These are phyloP conservation scores for Myotis findleyi DNA, from an alignment of 2,797 vertebrate species.

Conservation along the genomic window DNA sequence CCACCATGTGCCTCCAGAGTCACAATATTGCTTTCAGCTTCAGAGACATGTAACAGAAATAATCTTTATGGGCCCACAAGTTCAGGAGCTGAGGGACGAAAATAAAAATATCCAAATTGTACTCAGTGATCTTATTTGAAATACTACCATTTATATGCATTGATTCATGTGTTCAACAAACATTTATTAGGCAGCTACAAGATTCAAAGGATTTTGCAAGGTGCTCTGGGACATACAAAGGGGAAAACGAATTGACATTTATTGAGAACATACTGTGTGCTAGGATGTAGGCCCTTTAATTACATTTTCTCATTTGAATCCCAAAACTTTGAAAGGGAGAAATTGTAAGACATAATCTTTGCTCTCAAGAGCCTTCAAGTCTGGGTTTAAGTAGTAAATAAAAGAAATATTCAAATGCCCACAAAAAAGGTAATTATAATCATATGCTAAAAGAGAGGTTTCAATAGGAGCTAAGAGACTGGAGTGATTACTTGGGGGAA, in stretches of 20 bases:
- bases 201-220: conserved; percentile 39
- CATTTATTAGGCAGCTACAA: conserved; percentile 58
- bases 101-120: conserved; percentile 48
- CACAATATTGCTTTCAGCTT: background rate
- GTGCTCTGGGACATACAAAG: conserved; percentile 1
- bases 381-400: conserved; percentile 65
- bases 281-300: conserved; percentile 9
- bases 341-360: conserved; percentile 61
- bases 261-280: conserved; percentile 60
- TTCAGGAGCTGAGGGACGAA: conserved; percentile 43
- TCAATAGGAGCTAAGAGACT: conserved; percentile 49
- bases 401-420: conserved; percentile 59
- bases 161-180: conserved; percentile 51
- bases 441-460: conserved; percentile 51
- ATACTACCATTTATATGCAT: background rate
- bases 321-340: conserved; percentile 54
- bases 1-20: background rate
- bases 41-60: conserved; percentile 12
- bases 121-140: conserved; percentile 57
- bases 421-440: conserved; percentile 66
- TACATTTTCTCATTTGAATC: conserved; percentile 65
- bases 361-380: conserved; percentile 60
- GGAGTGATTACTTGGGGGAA: conserved; percentile 32
- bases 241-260: conserved; percentile 51
- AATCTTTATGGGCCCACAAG: conserved; percentile 42